Percentiles rank a stretch among this genome's conserved stretches.
Evolutionary conservation across 2,113 vertebrate species (phyloP).

Genomic region (Rynchops niger): DNA sequence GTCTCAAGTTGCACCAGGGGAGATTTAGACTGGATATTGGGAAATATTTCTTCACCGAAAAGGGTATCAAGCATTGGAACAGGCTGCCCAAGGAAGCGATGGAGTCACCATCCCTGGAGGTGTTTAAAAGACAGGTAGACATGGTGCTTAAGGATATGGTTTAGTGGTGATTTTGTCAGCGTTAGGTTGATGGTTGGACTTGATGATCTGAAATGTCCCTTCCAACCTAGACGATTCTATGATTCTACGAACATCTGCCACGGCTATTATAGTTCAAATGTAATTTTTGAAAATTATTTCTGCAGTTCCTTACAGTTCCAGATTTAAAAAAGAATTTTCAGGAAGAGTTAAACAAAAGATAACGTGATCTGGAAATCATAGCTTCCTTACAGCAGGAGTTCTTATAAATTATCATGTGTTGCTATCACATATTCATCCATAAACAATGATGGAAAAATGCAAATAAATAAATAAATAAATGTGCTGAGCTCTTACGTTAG

Average conservation of each 20-base stretch:
- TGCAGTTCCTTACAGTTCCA: neutral
- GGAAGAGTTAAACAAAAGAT: neutral
- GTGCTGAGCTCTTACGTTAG: conserved; percentile 50
- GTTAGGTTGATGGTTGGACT: too few relatives aligned
- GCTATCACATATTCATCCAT: conserved; percentile 8
- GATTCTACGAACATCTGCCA: neutral
- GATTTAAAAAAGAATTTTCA: neutral
- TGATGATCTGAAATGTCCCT: neutral
- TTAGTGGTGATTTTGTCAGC: too few relatives aligned
- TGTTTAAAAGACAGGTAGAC: neutral
- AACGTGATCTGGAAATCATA: neutral
- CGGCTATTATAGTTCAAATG: neutral
- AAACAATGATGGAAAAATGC: neutral
- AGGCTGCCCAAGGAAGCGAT: neutral
- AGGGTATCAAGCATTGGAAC: neutral
- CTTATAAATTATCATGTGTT: neutral
- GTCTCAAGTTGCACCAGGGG: neutral
- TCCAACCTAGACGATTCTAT: neutral
- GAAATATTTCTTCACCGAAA: neutral
- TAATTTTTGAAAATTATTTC: neutral
- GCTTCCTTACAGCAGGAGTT: neutral
- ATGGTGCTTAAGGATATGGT: neutral
- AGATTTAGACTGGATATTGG: neutral
- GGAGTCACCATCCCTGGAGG: neutral
- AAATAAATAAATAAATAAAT: neutral